Base-by-base conservation (phyloP, 2,888 invertebrate genomes). In the Macrosiphum euphorbiae region DNA sequence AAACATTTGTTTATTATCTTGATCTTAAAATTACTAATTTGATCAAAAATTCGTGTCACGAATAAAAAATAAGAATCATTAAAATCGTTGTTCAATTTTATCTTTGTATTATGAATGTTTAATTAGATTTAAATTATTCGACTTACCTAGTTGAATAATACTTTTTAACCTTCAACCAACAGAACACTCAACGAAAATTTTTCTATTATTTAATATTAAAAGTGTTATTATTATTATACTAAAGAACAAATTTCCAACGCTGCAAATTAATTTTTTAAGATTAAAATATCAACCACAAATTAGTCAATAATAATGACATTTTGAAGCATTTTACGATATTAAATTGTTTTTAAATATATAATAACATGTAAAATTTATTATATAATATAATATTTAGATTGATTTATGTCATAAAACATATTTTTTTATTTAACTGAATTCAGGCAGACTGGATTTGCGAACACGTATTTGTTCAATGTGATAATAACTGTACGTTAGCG, bases 1-100 rank as follows among this genome's bases (percentile, higher is more conserved):
- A 35, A 61, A 86, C 47, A 47, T 50, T 92, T 50, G 86, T 61
- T 58, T 47, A 35, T 87, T 92, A 86, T 92, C 47, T 61, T n/a
- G 44, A 50, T 61, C 86, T 61, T 86, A 35, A 26, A 58, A 61
- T 61, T 61, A 26, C 35, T 50, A 61, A 87, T 87, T 92, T 50
- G 3, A 5, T 26, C n/a, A 61, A 26, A 92, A 61, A 2, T 24
- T 87, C 16, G 28, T 61, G 85, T 61, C 50, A 50, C 26, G 35
- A 61, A 92, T 87, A 92, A 87, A 47, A 35, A 85, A 55, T 26
- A 28, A 41, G 41, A 26, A 41, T 20, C 11, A 41, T 35, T 3
- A 26, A 67, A 20, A 91, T 20, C 44, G 52, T 52, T 55, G 55
- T 28, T 91, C 16, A 52, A 84, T 35, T 20, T 24, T 24, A 50